Percentiles rank a stretch among this genome's conserved stretches.
Evolutionary conservation across 2,113 vertebrate species (phyloP).

Genomic region (Globicephala melas): DNA sequence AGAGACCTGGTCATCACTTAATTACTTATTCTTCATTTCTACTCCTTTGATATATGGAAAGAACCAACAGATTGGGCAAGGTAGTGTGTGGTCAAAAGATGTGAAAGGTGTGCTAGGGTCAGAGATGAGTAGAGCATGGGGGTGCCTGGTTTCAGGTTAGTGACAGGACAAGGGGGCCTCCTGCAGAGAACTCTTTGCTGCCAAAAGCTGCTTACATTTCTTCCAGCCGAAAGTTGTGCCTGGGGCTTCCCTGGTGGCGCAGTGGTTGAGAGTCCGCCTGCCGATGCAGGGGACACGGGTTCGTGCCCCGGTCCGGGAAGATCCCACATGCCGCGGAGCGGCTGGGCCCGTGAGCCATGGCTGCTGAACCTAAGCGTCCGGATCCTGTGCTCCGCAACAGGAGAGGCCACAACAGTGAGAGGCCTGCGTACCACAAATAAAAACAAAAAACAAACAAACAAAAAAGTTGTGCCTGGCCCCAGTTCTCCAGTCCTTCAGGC

Average conservation of each 20-base stretch:
- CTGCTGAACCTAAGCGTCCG: no score
- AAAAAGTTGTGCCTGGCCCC: background rate
- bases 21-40: background rate
- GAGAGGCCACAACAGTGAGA: no score
- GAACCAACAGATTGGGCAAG: background rate
- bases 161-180: background rate
- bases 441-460: no score
- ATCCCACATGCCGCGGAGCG: no score
- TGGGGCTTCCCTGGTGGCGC: no score
- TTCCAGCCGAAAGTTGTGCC: background rate
- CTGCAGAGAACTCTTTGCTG: background rate
- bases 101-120: background rate
- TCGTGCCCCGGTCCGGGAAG: no score
- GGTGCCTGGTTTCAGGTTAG: background rate
- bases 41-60: background rate
- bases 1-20: background rate
- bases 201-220: background rate
- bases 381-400: no score
- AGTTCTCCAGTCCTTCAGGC: background rate
- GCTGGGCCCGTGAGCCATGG: no score
- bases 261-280: no score
- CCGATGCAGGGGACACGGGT: no score
- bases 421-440: no score
- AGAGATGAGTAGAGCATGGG: background rate
- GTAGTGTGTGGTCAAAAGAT: background rate